Conservation (phyloP, 2,113 vertebrate genomes). For the Eudyptes chrysolophus region DNA sequence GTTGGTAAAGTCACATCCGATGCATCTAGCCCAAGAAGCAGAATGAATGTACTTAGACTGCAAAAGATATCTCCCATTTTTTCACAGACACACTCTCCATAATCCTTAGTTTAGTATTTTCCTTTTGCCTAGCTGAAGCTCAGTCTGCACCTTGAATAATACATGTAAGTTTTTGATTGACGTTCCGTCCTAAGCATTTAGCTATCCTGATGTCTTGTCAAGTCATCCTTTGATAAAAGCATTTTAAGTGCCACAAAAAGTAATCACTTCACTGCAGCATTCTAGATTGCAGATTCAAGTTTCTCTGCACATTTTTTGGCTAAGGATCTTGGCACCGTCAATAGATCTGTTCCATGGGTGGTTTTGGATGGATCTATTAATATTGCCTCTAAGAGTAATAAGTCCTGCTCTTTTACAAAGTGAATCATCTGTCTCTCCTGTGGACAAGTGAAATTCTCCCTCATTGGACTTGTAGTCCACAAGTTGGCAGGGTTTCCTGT, state of each 20-base stretch:
- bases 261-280: slow-evolving; percentile 41
- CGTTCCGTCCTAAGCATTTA: slow-evolving; percentile 39
- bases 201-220: slow-evolving; percentile 51
- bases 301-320: slow-evolving; percentile 44
- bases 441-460: slow-evolving; percentile 31
- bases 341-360: slow-evolving; percentile 8
- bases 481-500: slow-evolving; percentile 7
- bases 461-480: not conserved
- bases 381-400: slow-evolving; percentile 24
- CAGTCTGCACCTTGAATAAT: slow-evolving; percentile 39
- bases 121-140: not conserved
- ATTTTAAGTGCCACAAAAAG: slow-evolving; percentile 42
- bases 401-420: slow-evolving; percentile 15
- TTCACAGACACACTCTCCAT: not conserved
- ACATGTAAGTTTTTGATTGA: slow-evolving; percentile 43
- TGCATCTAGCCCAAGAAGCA: not conserved
- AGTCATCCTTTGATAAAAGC: slow-evolving; percentile 60
- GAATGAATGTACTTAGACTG: not conserved
- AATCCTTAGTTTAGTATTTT: not conserved
- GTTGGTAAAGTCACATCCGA: not conserved
- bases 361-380: slow-evolving; percentile 53
- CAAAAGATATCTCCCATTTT: not conserved
- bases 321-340: slow-evolving; percentile 12
- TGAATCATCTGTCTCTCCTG: slow-evolving; percentile 43
- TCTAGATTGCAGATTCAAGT: slow-evolving; percentile 47